Base-by-base conservation (phyloP, 2,888 invertebrate genomes). In the Melanotus villosus region DNA sequence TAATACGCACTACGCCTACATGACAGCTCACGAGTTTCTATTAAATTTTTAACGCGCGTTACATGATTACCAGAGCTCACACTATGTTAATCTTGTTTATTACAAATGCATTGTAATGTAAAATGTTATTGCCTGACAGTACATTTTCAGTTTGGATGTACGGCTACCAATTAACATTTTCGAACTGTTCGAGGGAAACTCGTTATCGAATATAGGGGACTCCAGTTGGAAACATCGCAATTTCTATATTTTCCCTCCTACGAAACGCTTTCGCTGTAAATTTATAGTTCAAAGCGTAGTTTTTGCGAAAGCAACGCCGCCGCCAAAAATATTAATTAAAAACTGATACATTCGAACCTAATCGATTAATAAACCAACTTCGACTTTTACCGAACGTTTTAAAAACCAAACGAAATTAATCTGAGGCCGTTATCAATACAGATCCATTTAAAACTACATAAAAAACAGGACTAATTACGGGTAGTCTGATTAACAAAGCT, bases 61-160 rank as follows among this genome's bases (percentile, higher is more conserved):
- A 68, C 60, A 66, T 66, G 72, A 72, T 68, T 74, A 71, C 67
- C 52, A 60, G 63, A 56, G 23, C 65, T 68, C 62, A 41, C 52
- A 59, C 59, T 64, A 59, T 70, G 73, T 68, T 76, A 76, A 76
- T 75, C 72, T 73, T 73, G 73, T 75, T 75, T 73, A 76, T 76
- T 76, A 74, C 72, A 72, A 74, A 76, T 74, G 70, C 67, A 65
- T 69, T 66, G 69, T 69, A 69, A 69, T 52, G 65, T 65, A 69
- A 62, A 63, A 59, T 65, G 58, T 68, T 64, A 68, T 63, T 68
- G 62, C 54, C 67, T 56, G 62, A 47, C 67, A 62, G 56, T 68
- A 56, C 67, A 57, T 68, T 68, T 68, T 62, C 67, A 68, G 67
- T 62, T 56, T 54, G 60, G 52, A 60, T 66, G 59, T 60, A 34